Conservation (phyloP, 2,797 vertebrate genomes). For the Scolopax rusticola region DNA sequence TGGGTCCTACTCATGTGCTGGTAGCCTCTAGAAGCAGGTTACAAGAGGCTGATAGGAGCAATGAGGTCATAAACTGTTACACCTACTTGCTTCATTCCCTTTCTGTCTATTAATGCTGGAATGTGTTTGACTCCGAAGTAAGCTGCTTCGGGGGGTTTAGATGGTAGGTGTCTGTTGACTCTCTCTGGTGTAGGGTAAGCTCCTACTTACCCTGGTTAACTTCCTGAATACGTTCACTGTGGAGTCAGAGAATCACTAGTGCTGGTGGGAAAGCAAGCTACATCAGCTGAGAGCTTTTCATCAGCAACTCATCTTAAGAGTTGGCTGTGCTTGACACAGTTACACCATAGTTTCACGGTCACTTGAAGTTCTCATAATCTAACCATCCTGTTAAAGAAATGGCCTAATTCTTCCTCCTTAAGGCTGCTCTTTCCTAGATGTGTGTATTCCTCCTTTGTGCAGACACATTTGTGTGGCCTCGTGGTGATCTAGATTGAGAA, state of each 20-base stretch:
- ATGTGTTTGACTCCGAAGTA: background rate
- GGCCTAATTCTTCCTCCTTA: background rate
- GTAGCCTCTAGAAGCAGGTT: background rate
- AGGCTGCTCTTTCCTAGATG: background rate
- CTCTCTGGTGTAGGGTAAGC: background rate
- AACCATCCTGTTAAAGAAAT: background rate
- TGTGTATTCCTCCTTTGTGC: background rate
- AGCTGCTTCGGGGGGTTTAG: background rate
- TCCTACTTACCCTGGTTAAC: background rate
- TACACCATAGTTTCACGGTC: background rate
- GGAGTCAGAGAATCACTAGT: background rate
- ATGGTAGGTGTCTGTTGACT: background rate
- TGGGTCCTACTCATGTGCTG: fast-evolving
- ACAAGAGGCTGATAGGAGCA: background rate
- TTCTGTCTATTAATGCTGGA: background rate
- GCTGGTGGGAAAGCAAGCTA: background rate
- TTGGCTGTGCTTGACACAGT: background rate
- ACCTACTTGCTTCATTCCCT: background rate
- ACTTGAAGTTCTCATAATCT: background rate
- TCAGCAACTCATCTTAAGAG: background rate
- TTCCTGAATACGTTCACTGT: background rate
- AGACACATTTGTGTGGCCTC: fast-evolving
- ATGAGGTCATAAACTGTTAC: background rate
- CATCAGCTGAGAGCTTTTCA: background rate
- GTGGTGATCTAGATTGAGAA: background rate